These are phyloP conservation scores for Parnassius glacialis DNA, from an alignment of 2,888 invertebrate genomes.

Conservation along the genomic window DNA sequence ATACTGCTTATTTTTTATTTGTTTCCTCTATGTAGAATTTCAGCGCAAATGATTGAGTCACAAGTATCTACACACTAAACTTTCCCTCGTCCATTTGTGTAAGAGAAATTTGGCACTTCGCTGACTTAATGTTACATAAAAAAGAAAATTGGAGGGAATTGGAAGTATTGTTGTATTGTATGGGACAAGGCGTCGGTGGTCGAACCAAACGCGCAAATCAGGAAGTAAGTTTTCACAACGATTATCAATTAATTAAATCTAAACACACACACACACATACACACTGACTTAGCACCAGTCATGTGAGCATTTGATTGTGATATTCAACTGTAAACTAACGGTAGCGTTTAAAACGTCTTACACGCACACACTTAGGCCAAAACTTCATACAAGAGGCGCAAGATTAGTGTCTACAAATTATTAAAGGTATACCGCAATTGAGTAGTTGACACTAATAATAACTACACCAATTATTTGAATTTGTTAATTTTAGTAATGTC, in stretches of 20 bases:
- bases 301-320: conserved; percentile 1
- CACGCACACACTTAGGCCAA: no score
- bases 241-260: not conserved
- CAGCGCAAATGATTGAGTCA: no score
- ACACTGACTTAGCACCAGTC: conserved; percentile 1
- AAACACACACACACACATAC: not conserved
- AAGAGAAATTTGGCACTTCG: conserved; percentile 39
- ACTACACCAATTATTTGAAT: no score
- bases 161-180: conserved; percentile 33
- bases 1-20: not conserved
- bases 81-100: conserved; percentile 1
- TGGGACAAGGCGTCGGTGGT: not conserved
- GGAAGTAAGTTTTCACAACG: conserved; percentile 1
- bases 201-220: not conserved
- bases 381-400: no score
- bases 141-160: conserved; percentile 45
- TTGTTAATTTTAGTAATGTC: no score
- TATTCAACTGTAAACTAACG: not conserved
- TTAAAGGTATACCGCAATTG: no score
- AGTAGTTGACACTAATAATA: no score
- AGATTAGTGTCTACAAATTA: no score
- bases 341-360: not conserved
- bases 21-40: no score
- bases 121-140: conserved; percentile 21
- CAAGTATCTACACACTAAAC: no score